A percentile compares a stretch with the other conserved stretches of the same genome.
Evolutionary conservation across 35 echinoderm and acorn worm species (phyloP).

Genomic region (Heliocidaris tuberculata): DNA sequence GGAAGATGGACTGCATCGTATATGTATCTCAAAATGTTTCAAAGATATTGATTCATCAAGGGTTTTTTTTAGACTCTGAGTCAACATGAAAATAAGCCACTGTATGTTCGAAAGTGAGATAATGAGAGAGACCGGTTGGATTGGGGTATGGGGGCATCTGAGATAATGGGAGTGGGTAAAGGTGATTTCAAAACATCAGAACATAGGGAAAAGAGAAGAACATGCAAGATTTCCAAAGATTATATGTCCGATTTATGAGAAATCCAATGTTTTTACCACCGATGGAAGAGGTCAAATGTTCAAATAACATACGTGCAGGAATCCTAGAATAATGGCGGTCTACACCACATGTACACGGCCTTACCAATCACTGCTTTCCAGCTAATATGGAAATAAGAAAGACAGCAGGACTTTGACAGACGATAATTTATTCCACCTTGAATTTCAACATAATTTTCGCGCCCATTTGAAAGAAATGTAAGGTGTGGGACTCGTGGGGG

Average conservation of each 20-base stretch:
- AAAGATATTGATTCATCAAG: too few species aligned
- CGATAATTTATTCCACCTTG: slow-evolving; percentile 2
- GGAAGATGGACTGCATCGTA: too few species aligned
- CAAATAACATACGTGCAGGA: background rate
- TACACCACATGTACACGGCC: background rate
- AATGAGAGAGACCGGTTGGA: background rate
- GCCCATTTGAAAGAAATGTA: background rate
- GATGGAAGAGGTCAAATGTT: background rate
- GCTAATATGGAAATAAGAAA: slow-evolving; percentile 5
- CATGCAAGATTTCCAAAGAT: background rate
- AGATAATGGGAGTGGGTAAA: background rate
- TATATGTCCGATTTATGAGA: background rate
- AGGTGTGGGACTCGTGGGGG: background rate
- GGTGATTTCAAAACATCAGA: background rate
- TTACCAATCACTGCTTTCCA: slow-evolving; percentile 1
- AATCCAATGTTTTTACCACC: background rate
- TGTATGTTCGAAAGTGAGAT: background rate
- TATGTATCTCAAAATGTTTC: too few species aligned
- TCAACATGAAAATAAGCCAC: too few species aligned
- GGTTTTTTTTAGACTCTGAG: too few species aligned
- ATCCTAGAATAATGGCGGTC: background rate
- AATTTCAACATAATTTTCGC: background rate
- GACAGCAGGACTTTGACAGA: background rate
- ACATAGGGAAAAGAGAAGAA: background rate
- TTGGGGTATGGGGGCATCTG: background rate